Evolutionary conservation across 2,113 vertebrate genomes (phyloP).

Genomic region (Sporophila hypoxantha): DNA sequence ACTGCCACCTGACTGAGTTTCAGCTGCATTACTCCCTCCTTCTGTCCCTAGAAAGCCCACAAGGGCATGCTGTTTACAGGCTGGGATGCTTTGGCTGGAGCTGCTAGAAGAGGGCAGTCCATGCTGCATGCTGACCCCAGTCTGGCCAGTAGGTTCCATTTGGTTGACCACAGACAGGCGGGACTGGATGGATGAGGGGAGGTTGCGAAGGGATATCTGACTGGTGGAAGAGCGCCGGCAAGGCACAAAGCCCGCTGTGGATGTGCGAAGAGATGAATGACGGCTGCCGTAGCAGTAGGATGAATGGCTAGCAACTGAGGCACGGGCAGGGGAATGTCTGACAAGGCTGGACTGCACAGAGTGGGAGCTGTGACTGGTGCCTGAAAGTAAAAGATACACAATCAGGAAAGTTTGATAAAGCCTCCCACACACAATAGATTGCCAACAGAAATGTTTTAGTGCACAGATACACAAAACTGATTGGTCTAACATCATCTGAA

Average conservation of each 20-base stretch:
- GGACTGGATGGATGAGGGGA: slow-evolving; percentile 92
- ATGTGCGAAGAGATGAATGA: slow-evolving; percentile 92
- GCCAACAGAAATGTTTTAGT: not conserved
- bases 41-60: slow-evolving; percentile 91
- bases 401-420: not conserved
- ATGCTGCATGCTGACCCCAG: slow-evolving; percentile 64
- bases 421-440: not conserved
- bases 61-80: slow-evolving; percentile 91
- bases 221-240: slow-evolving; percentile 95
- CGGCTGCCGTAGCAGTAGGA: slow-evolving; percentile 94
- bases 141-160: slow-evolving; percentile 74
- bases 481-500: not conserved
- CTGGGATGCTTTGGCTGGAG: slow-evolving; percentile 95
- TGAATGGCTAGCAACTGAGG: slow-evolving; percentile 91
- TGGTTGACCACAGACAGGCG: slow-evolving; percentile 84
- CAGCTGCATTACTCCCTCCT: slow-evolving; percentile 66
- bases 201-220: slow-evolving; percentile 91
- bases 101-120: slow-evolving; percentile 86
- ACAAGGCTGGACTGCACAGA: slow-evolving; percentile 90
- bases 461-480: not conserved
- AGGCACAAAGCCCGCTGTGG: slow-evolving; percentile 87
- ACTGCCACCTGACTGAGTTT: slow-evolving; percentile 72
- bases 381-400: slow-evolving; percentile 61
- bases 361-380: slow-evolving; percentile 94
- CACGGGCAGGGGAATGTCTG: slow-evolving; percentile 93